A percentile compares a stretch with the other conserved stretches of the same genome.
These are phyloP conservation scores for Notarius quadriscutis DNA, from an alignment of 2,113 vertebrate species.

Conservation along the genomic window DNA sequence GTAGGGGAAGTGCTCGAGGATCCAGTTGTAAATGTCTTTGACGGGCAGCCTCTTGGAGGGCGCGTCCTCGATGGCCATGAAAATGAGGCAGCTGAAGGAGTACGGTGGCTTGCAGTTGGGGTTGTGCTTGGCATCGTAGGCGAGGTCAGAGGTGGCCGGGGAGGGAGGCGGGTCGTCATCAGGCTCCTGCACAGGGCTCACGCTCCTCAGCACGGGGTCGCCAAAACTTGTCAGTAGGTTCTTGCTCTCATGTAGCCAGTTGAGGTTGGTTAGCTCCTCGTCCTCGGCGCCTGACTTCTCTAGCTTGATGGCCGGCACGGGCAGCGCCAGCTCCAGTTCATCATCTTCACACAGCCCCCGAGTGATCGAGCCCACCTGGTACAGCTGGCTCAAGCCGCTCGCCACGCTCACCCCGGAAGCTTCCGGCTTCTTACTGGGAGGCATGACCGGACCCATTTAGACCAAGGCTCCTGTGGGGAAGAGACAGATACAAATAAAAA, in stretches of 20 bases:
- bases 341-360: constrained; percentile 82
- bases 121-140: constrained; percentile 88
- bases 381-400: constrained; percentile 81
- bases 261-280: constrained; percentile 88
- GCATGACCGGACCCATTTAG: constrained; percentile 95
- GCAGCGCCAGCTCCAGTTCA: constrained; percentile 83
- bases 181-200: constrained; percentile 85
- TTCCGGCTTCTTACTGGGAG: constrained; percentile 91
- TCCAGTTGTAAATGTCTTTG: constrained; percentile 94
- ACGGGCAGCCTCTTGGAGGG: constrained; percentile 86
- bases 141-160: constrained; percentile 82
- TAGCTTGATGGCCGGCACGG: constrained; percentile 78
- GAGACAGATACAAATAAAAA: neutral
- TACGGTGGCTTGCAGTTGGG: constrained; percentile 91
- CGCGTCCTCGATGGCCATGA: constrained; percentile 91
- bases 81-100: constrained; percentile 93
- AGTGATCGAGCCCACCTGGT: constrained; percentile 76
- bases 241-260: constrained; percentile 89
- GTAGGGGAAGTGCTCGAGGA: constrained; percentile 91
- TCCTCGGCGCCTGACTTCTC: constrained; percentile 82
- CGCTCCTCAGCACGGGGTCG: constrained; percentile 83
- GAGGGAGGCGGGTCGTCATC: constrained; percentile 84
- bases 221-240: constrained; percentile 91
- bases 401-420: constrained; percentile 84
- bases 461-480: constrained; percentile 75